Evolutionary conservation across 2,797 vertebrate genomes (phyloP).

Genomic region (Benthosema pterotum): DNA sequence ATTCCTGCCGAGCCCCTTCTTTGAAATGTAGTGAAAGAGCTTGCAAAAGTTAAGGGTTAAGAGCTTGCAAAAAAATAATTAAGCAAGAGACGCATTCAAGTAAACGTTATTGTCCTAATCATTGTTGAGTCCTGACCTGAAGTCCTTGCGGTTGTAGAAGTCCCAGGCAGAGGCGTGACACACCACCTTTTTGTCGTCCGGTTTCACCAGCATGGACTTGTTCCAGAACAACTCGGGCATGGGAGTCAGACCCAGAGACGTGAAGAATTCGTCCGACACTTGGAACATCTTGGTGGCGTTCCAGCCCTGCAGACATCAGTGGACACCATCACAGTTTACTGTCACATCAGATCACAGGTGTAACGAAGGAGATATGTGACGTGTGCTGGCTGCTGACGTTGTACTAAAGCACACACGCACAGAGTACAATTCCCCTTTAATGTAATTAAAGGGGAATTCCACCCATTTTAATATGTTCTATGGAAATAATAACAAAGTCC

Average conservation of each 20-base stretch:
- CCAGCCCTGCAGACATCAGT: constrained; percentile 82
- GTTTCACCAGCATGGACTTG: constrained; percentile 92
- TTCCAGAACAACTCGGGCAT: constrained; percentile 89
- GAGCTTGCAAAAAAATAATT: too few species aligned
- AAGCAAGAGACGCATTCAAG: too few species aligned
- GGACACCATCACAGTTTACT: neutral
- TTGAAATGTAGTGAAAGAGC: too few species aligned
- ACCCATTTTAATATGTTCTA: too few species aligned
- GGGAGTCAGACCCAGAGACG: constrained; percentile 86
- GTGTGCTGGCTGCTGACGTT: too few species aligned
- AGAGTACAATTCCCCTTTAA: too few species aligned
- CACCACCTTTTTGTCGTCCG: constrained; percentile 85
- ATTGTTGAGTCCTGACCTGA: constrained; percentile 78
- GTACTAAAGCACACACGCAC: too few species aligned
- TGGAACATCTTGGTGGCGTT: constrained; percentile 89
- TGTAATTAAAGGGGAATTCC: too few species aligned
- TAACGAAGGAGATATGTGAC: neutral
- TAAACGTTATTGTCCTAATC: too few species aligned
- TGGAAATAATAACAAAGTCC: too few species aligned
- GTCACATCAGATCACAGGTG: neutral
- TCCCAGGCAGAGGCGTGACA: constrained; percentile 97
- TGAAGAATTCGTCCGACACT: constrained; percentile 90
- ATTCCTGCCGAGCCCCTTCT: too few species aligned
- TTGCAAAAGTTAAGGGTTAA: too few species aligned
- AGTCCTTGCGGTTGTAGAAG: constrained; percentile 94